Evolutionary conservation across 1,140 invertebrate species (phyloP), one percentile per base, ranked within the genome.

Genomic region (Mamestra configurata): DNA sequence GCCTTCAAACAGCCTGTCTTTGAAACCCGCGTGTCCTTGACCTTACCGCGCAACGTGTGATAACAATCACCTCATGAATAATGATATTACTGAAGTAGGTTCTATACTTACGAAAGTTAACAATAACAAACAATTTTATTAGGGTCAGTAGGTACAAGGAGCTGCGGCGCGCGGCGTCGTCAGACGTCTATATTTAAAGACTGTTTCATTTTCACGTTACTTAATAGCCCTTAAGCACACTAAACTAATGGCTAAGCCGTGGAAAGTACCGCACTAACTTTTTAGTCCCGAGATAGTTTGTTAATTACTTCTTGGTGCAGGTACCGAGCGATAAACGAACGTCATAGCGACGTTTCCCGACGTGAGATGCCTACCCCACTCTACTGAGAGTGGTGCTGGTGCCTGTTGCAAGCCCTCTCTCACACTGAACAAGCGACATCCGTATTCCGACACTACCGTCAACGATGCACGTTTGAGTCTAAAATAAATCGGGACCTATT

Each of bases 61-160:
- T 68, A 24, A 68, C 64, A 15, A 68, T 68, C 64, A n/a, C 8
- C 40, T 49, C 64, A 68, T 68, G 40, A 68, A 68, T 68, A 66
- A 18, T 27, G 20, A 35, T 61, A 61, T 61, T 43, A 35, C 35
- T 43, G 4, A 55, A 24, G 64, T 7, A 22, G 46, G 40, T 43
- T 11, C 4, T n/a, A 31, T n/a, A 35, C 31, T 64, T 46, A 49
- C 10, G 22, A 46, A 37, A 20, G 35, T 37, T 22, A 40, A 68
- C 64, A 68, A 68, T 24, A 68, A 68, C 64, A 68, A 68, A 68
- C 37, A 24, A 68, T n/a, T n/a, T n/a, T n/a, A n/a, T 46, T 46
- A 24, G 37, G 22, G 37, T 5, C 59, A 8, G 31, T 27, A 11
- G 27, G n/a, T n/a, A n/a, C n/a, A n/a, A n/a, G n/a, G n/a, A n/a